Percentiles rank a stretch among this genome's conserved stretches.
phyloP scores from a whole-genome alignment of 2,888 invertebrate genomes.

The Tanypteryx hageni region DNA sequence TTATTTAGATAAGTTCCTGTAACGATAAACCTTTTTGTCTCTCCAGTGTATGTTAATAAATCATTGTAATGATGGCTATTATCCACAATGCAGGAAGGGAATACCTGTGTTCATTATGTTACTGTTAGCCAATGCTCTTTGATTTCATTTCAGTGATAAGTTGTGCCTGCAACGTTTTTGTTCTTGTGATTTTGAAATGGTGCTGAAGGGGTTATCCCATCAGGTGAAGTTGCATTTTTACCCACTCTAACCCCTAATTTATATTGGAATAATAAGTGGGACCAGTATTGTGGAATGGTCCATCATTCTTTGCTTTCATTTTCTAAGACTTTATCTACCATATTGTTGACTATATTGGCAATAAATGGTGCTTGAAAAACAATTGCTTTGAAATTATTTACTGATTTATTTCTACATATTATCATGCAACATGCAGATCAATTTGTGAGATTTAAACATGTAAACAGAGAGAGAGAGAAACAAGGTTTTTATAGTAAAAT shows the following conservation, averaged over 20 bases:
- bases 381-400: constrained; percentile 15
- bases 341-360: constrained; percentile 36
- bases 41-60: too few relatives aligned
- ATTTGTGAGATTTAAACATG: too few relatives aligned
- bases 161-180: neutral
- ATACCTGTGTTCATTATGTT: too few relatives aligned
- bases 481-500: too few relatives aligned
- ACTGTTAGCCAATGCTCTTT: neutral
- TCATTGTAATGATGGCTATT: too few relatives aligned
- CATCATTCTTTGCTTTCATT: constrained; percentile 26
- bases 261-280: constrained; percentile 27
- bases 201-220: neutral
- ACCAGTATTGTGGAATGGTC: constrained; percentile 38
- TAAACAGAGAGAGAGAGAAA: too few relatives aligned
- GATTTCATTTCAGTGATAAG: constrained; percentile 18
- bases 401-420: neutral
- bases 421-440: too few relatives aligned
- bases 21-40: too few relatives aligned
- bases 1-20: too few relatives aligned
- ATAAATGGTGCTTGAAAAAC: constrained; percentile 48
- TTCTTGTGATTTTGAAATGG: neutral
- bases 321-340: neutral
- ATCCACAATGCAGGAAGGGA: too few relatives aligned
- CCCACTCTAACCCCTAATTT: neutral
- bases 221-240: neutral